Evolutionary conservation across 2,888 invertebrate species (phyloP).

Genomic region (Caenorhabditis doughertyi): DNA sequence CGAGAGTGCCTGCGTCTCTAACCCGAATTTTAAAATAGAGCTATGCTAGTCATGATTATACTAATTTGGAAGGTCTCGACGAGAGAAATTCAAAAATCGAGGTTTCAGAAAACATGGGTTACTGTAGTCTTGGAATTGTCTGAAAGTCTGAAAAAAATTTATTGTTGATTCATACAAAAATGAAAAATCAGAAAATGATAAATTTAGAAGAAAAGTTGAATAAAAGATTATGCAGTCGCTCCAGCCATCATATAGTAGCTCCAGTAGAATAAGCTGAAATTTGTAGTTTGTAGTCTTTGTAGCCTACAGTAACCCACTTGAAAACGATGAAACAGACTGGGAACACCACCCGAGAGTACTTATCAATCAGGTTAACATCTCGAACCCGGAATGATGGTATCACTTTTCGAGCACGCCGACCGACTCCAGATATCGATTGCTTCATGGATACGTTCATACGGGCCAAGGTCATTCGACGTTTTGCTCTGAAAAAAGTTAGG

Average conservation of each 20-base stretch:
- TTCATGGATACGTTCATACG: slow-evolving; percentile 67
- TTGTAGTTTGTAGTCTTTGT: neutral
- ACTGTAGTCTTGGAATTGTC: too few relatives aligned
- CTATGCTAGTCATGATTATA: too few relatives aligned
- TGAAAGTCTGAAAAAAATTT: too few relatives aligned
- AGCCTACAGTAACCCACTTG: slow-evolving; percentile 90
- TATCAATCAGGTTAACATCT: slow-evolving; percentile 98
- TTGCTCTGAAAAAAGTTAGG: slow-evolving; percentile 42
- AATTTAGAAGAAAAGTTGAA: neutral
- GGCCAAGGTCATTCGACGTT: slow-evolving; percentile 67
- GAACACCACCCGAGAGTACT: slow-evolving; percentile 95
- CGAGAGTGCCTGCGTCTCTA: too few relatives aligned
- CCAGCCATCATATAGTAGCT: slow-evolving; percentile 73
- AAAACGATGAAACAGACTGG: slow-evolving; percentile 96
- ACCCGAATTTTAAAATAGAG: too few relatives aligned
- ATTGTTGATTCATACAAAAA: too few relatives aligned
- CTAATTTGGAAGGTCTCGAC: too few relatives aligned
- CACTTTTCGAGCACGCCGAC: slow-evolving; percentile 63
- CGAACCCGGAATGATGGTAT: slow-evolving; percentile 85
- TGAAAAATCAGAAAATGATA: neutral
- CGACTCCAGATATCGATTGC: slow-evolving; percentile 64
- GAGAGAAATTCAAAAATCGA: too few relatives aligned
- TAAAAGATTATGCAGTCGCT: neutral
- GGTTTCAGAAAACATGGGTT: too few relatives aligned
- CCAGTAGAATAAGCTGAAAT: slow-evolving; percentile 77